Base-by-base conservation (phyloP, 1,140 invertebrate species). In the Monochamus saltuarius region DNA sequence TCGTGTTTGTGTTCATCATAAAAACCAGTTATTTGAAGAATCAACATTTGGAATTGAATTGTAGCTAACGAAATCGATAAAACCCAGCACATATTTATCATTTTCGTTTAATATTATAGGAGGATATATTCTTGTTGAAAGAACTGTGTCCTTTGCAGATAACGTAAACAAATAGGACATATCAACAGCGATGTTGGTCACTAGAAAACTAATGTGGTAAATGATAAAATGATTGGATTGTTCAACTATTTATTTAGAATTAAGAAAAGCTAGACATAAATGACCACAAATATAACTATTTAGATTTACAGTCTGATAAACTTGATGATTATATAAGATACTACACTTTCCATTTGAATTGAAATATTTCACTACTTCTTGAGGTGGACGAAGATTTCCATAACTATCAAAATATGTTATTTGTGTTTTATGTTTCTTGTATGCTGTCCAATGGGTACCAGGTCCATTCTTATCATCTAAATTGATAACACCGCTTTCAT, bases 401-500 rank as follows among this genome's bases (percentile, higher is more conserved):
- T n/a, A n/a, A n/a, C n/a, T n/a, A n/a, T n/a, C n/a, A n/a, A n/a
- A n/a, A n/a, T n/a, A n/a, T n/a, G n/a, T n/a, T n/a, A n/a, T n/a
- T n/a, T 64, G 10, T 22, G 71, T 57, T 22, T 58, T 47, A 10
- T 51, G 17, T 62, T 76, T 76, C 17, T 59, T 53, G 54, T 75
- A 76, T 19, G 63, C 62, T 22, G 70, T 62, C 73, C 73, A 77
- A 61, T 77, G 72, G 7, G 67, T 76, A 2, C 71, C 72, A 17
- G 42, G 34, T 13, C n/a, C n/a, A n/a, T n/a, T n/a, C n/a, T n/a
- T n/a, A n/a, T n/a, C n/a, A n/a, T n/a, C n/a, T n/a, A n/a, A n/a
- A n/a, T n/a, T n/a, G n/a, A n/a, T n/a, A n/a, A n/a, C n/a, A n/a
- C n/a, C n/a, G n/a, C n/a, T n/a, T n/a, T n/a, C n/a, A n/a, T n/a